phyloP scores from a whole-genome alignment of 1,140 invertebrate species.

The Hyles vespertilio region DNA sequence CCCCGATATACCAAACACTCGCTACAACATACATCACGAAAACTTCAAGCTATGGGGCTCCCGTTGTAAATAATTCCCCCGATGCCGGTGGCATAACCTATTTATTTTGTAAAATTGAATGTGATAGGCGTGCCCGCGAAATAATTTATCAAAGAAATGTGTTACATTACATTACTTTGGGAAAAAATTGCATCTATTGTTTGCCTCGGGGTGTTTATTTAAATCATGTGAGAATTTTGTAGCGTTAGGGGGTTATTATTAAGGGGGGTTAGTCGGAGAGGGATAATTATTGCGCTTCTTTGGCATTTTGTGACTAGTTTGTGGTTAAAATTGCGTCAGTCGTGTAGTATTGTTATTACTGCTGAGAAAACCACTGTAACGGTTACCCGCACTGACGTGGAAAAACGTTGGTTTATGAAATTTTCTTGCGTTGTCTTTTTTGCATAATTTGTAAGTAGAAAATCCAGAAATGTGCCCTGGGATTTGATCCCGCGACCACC shows the following conservation, averaged over 20 bases:
- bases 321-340: too few species aligned
- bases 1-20: too few species aligned
- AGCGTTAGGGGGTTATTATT: neutral
- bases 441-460: too few species aligned
- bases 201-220: conserved; percentile 18
- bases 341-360: too few species aligned
- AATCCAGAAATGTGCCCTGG: too few species aligned
- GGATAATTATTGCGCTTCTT: too few species aligned
- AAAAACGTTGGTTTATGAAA: too few species aligned
- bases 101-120: conserved; percentile 36
- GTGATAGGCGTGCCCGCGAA: conserved; percentile 27
- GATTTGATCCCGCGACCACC: too few species aligned
- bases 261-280: neutral
- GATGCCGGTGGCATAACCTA: conserved; percentile 34
- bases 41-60: conserved; percentile 8
- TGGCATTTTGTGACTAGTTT: too few species aligned
- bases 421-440: too few species aligned
- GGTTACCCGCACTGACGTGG: too few species aligned
- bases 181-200: conserved; percentile 36
- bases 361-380: too few species aligned
- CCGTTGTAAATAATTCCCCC: conserved; percentile 28
- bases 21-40: neutral
- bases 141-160: conserved; percentile 42
- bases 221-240: conserved; percentile 8
- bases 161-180: conserved; percentile 31